These are phyloP conservation scores for Amphipyra berbera DNA, from an alignment of 2,888 invertebrate genomes.

Conservation along the genomic window DNA sequence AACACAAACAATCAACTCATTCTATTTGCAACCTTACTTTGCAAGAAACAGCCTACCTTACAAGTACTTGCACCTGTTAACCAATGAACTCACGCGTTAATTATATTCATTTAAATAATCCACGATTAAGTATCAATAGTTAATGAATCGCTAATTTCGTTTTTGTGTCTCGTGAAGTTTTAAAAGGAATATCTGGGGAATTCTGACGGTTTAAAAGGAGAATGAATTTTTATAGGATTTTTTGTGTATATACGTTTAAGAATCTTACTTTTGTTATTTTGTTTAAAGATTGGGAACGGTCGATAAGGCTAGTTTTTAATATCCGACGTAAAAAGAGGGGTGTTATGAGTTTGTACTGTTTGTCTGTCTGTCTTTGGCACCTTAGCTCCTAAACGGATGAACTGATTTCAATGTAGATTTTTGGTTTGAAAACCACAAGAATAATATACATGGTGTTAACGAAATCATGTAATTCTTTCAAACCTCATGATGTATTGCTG, in stretches of 20 bases:
- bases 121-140: conserved; percentile 47
- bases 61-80: conserved; percentile 45
- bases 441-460: too few relatives aligned
- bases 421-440: too few relatives aligned
- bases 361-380: too few relatives aligned
- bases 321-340: too few relatives aligned
- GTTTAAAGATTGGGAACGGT: too few relatives aligned
- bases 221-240: conserved; percentile 15
- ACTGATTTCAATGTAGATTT: too few relatives aligned
- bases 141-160: conserved; percentile 53
- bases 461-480: too few relatives aligned
- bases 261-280: too few relatives aligned
- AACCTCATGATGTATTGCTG: too few relatives aligned
- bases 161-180: conserved; percentile 44
- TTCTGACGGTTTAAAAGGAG: conserved; percentile 5
- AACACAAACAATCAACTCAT: conserved; percentile 1
- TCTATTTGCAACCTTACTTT: not conserved
- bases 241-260: not conserved
- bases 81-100: conserved; percentile 44
- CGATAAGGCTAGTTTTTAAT: too few relatives aligned
- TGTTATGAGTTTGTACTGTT: too few relatives aligned
- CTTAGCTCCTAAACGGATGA: too few relatives aligned
- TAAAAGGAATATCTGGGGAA: conserved; percentile 15
- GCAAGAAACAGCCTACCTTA: conserved; percentile 43
- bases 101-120: conserved; percentile 60